Percentiles rank a stretch among this genome's conserved stretches.
Conservation (phyloP, 2,113 vertebrate species). For the Oreochromis spilurus region DNA sequence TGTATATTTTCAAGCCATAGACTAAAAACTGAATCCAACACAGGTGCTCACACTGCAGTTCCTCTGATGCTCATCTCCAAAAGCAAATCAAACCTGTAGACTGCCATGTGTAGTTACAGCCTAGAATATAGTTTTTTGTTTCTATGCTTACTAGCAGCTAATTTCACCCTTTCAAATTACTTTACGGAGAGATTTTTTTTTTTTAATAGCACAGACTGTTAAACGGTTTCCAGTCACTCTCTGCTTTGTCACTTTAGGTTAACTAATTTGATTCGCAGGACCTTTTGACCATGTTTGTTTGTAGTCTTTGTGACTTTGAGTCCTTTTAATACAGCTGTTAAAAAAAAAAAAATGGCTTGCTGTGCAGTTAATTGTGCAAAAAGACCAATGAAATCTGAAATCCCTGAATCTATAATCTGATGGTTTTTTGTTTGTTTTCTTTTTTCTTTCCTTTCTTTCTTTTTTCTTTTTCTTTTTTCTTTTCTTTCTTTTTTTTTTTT, state of each 20-base stretch:
- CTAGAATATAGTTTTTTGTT: not conserved
- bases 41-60: not conserved
- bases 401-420: not conserved
- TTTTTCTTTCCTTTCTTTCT: no score
- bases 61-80: not conserved
- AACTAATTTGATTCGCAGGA: not conserved
- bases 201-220: not conserved
- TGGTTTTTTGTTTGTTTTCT: accelerated
- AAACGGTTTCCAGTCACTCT: not conserved
- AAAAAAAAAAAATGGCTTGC: not conserved
- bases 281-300: not conserved
- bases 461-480: accelerated
- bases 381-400: not conserved
- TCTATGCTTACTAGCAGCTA: not conserved
- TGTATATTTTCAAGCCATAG: not conserved
- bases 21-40: not conserved
- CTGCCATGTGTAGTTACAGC: not conserved
- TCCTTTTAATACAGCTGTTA: not conserved
- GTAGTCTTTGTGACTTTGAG: not conserved
- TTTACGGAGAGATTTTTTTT: not conserved
- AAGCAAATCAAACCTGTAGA: not conserved
- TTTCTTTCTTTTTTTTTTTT: no score
- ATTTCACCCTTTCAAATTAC: not conserved
- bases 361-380: not conserved
- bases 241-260: not conserved